phyloP scores from a whole-genome alignment of 2,113 vertebrate species.

The Hippocampus comes region DNA sequence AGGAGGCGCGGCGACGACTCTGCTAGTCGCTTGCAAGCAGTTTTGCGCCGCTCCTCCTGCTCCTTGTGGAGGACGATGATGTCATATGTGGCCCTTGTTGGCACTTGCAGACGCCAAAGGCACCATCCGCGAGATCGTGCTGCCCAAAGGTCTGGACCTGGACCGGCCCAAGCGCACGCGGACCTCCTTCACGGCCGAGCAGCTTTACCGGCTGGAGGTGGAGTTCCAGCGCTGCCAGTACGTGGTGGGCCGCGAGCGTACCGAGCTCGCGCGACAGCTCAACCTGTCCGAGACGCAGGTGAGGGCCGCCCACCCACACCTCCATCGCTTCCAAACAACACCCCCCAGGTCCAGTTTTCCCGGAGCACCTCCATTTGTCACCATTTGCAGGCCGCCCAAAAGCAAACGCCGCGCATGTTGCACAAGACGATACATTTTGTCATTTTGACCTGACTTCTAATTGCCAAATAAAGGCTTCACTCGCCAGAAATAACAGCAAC shows the following conservation, averaged over 20 bases:
- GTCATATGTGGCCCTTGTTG: background rate
- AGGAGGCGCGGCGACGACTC: too few species aligned
- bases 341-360: too few species aligned
- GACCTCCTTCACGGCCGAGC: slow-evolving; percentile 94
- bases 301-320: slow-evolving; percentile 15
- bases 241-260: slow-evolving; percentile 90
- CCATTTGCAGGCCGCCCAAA: too few species aligned
- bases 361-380: too few species aligned
- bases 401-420: too few species aligned
- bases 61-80: background rate
- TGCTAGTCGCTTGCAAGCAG: too few species aligned
- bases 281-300: slow-evolving; percentile 96
- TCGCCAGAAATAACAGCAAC: too few species aligned
- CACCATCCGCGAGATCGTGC: slow-evolving; percentile 93
- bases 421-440: too few species aligned
- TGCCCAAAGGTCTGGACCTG: slow-evolving; percentile 91
- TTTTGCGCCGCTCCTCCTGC: too few species aligned
- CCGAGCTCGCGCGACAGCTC: slow-evolving; percentile 86
- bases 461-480: too few species aligned
- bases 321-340: too few species aligned
- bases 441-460: too few species aligned
- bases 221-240: slow-evolving; percentile 97
- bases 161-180: slow-evolving; percentile 93
- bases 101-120: slow-evolving; percentile 86
- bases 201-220: slow-evolving; percentile 91